Base-by-base conservation (phyloP, 2,797 vertebrate species). In the Staurois parvus region DNA sequence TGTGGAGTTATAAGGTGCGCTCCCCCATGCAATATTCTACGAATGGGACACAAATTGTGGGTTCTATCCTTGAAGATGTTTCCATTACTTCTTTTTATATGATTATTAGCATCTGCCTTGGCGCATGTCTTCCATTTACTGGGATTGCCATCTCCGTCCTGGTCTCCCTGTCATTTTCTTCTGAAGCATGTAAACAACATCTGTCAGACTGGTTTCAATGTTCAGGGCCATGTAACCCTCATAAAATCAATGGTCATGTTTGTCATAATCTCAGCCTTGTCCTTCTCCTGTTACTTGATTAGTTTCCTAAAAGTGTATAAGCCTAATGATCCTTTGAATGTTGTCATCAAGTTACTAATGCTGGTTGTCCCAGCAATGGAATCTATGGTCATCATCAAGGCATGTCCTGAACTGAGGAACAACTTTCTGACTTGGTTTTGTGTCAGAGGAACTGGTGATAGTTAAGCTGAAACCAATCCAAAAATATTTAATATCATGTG, bases 341-440 rank as follows among this genome's bases (percentile, higher is more conserved):
- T 32, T 6, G n/a, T 26, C 52, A 37, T 21, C 76, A 26, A 56
- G 76, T 15, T 17, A 1, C 5, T 66, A 2, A 66, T 66, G 2
- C 0, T 78, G 30, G 0, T 78, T 0, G 66, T 78, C 15, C 76
- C 76, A 15, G 15, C 76, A 66, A 8, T 21, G 2, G 59, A 78
- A 28, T 30, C 76, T 59, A 1, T 40, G 32, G 40, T 78, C 56
- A 66, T 66, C 4, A 78, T 78, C 29, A 56, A 66, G 59, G 76
- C 76, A 29, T 66, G 59, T n/a, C 59, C 4, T 21, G 40, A 78
- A 12, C 76, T 78, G 32, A 78, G 59, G 76, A 78, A 78, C 32
- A 42, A 3, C 19, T 40, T 78, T 40, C 56, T 12, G 15, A 13
- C 2, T 0, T 48, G 45, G 45, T 17, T 48, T 2, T 48, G 45